Evolutionary conservation across 2,797 vertebrate genomes (phyloP).

Genomic region (Lepilemur ruficaudatus): DNA sequence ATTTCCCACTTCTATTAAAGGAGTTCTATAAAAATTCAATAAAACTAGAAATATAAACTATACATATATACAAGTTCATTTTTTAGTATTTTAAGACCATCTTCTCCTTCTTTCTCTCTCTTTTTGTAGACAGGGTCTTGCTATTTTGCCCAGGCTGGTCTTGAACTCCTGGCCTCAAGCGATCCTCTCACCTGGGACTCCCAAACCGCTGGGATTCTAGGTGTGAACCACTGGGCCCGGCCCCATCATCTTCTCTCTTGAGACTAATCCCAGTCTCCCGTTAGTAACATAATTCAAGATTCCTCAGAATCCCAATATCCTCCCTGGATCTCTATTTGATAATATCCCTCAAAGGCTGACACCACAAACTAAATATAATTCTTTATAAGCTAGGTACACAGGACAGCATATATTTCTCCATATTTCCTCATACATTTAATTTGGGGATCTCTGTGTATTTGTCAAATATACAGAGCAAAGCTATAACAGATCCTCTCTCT

Average conservation of each 20-base stretch:
- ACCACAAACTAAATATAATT: background rate
- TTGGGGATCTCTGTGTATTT: background rate
- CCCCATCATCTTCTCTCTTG: background rate
- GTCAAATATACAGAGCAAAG: background rate
- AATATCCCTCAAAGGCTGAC: background rate
- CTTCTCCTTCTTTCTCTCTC: background rate
- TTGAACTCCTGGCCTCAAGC: background rate
- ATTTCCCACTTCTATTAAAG: background rate
- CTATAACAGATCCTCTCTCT: background rate
- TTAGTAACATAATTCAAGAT: background rate
- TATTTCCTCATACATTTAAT: background rate
- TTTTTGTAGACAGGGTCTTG: background rate
- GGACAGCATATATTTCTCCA: background rate
- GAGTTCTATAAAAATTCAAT: background rate
- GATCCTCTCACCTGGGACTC: background rate
- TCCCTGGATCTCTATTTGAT: background rate
- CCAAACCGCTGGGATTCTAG: background rate
- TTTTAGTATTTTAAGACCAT: slow-evolving; percentile 20
- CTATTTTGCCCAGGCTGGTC: background rate
- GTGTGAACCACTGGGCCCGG: background rate
- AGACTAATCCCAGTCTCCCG: background rate
- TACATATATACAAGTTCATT: background rate
- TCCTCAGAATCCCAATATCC: background rate
- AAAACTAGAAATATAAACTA: slow-evolving; percentile 15
- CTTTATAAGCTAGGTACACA: background rate